Evolutionary conservation across 2,797 vertebrate genomes (phyloP).

Genomic region (Parotocinclus haroldoi): DNA sequence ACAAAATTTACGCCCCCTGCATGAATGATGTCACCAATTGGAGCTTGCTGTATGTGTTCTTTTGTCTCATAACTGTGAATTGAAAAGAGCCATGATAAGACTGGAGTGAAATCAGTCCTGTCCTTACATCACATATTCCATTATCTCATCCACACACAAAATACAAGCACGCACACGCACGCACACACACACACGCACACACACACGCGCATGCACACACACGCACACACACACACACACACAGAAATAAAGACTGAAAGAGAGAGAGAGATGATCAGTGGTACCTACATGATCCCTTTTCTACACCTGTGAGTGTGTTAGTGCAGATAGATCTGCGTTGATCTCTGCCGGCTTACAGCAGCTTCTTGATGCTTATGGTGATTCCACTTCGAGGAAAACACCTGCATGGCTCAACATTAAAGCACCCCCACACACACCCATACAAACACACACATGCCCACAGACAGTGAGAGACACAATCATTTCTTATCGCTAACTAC

Average conservation of each 20-base stretch:
- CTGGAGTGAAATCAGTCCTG: slow-evolving; percentile 3
- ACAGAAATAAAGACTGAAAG: too few relatives aligned
- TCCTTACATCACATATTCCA: slow-evolving; percentile 8
- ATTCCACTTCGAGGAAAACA: slow-evolving; percentile 18
- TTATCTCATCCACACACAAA: slow-evolving; percentile 6
- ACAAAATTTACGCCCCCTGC: too few relatives aligned
- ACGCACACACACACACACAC: slow-evolving; percentile 3
- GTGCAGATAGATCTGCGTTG: not conserved
- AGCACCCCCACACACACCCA: not conserved
- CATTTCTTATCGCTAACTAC: too few relatives aligned
- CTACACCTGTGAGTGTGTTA: not conserved
- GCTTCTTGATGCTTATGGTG: slow-evolving; percentile 8
- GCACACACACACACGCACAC: too few relatives aligned
- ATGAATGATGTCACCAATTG: slow-evolving; percentile 3
- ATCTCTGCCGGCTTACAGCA: slow-evolving; percentile 22
- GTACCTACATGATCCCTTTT: too few relatives aligned
- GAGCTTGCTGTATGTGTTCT: not conserved
- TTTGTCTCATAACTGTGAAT: not conserved
- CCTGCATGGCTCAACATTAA: slow-evolving; percentile 23
- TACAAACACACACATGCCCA: slow-evolving; percentile 1
- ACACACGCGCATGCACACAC: too few relatives aligned
- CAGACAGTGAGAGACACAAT: not conserved
- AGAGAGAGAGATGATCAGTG: too few relatives aligned
- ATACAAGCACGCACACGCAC: too few relatives aligned
- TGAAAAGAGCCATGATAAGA: too few relatives aligned